Evolutionary conservation across 2,888 invertebrate genomes (phyloP).

Genomic region (Drosophila meridiana): DNA sequence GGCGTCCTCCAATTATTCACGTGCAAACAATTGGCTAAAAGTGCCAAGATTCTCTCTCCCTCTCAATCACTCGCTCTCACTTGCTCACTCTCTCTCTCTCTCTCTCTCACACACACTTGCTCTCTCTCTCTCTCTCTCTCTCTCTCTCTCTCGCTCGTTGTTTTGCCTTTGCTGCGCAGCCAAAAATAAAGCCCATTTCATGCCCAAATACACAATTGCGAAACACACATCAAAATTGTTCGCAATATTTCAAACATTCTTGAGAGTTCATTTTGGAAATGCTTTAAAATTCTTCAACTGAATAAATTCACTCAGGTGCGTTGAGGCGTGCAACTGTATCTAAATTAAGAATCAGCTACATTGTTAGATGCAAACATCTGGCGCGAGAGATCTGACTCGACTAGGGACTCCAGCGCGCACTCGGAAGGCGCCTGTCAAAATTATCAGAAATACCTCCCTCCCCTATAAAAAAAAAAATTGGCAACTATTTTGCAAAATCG

Average conservation of each 20-base stretch:
- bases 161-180: constrained; percentile 16
- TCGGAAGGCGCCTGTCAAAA: constrained; percentile 30
- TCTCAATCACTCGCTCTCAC: background rate
- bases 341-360: constrained; percentile 46
- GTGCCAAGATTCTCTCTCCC: background rate
- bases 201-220: constrained; percentile 30
- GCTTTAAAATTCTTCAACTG: background rate
- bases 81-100: background rate
- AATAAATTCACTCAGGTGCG: constrained; percentile 45
- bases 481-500: constrained; percentile 37
- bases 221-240: constrained; percentile 45
- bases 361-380: constrained; percentile 50
- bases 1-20: constrained; percentile 39
- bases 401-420: constrained; percentile 30
- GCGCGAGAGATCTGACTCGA: constrained; percentile 6
- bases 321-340: constrained; percentile 46
- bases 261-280: constrained; percentile 21
- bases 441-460: constrained; percentile 6
- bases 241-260: constrained; percentile 44
- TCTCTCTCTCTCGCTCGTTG: too few relatives aligned
- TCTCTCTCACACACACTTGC: background rate
- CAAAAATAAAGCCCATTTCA: constrained; percentile 47
- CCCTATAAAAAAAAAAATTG: constrained; percentile 21
- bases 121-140: background rate
- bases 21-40: constrained; percentile 45